Percentiles rank a stretch among this genome's conserved stretches.
phyloP scores from a whole-genome alignment of 2,888 invertebrate species.

The Spodoptera littoralis region DNA sequence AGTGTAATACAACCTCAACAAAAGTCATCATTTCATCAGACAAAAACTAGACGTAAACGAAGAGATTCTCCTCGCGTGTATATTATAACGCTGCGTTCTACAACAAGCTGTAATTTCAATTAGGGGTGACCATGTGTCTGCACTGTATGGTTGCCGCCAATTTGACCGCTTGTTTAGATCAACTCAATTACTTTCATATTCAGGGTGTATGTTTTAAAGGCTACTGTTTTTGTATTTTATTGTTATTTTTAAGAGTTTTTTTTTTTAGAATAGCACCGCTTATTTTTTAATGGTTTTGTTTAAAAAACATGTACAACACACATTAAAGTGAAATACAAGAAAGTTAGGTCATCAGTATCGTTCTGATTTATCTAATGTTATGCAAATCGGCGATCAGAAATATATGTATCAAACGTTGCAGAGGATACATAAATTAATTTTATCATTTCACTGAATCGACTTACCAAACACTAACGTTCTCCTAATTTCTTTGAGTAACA shows the following conservation, averaged over 20 bases:
- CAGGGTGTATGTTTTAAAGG: constrained; percentile 63
- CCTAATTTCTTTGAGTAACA: constrained; percentile 14
- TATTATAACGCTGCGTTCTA: constrained; percentile 21
- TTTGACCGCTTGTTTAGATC: constrained; percentile 79
- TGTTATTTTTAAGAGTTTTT: no score
- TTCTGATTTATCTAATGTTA: no score
- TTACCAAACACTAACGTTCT: constrained; percentile 21
- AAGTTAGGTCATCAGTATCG: no score
- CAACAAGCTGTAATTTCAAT: constrained; percentile 83
- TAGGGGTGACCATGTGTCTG: constrained; percentile 68
- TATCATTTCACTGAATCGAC: constrained; percentile 7
- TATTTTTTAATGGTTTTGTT: no score
- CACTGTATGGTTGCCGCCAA: constrained; percentile 79
- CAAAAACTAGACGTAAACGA: constrained; percentile 6
- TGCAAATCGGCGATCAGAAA: no score
- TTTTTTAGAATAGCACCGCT: no score
- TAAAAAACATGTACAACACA: no score
- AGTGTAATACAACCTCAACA: no score
- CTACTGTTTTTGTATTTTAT: background rate
- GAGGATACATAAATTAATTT: no score
- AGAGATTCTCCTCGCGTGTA: background rate
- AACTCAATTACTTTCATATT: constrained; percentile 74
- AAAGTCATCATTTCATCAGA: constrained; percentile 2
- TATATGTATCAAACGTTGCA: no score
- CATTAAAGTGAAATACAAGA: no score